phyloP scores from a whole-genome alignment of 2,888 invertebrate species.

The Erannis defoliaria region DNA sequence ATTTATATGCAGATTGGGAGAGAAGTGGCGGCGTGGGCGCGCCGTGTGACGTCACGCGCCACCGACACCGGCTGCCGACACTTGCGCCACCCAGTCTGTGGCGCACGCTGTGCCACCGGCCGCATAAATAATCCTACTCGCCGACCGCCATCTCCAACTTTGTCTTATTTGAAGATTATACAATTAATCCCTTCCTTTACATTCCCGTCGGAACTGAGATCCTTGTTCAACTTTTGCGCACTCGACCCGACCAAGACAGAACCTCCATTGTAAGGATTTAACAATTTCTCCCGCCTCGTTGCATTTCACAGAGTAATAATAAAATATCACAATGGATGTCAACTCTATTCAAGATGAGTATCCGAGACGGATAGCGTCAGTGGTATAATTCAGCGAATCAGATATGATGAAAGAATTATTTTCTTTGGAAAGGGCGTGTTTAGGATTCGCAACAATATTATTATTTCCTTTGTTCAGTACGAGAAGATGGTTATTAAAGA shows the following conservation, averaged over 20 bases:
- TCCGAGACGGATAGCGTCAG: conserved; percentile 78
- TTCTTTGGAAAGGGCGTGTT: conserved; percentile 61
- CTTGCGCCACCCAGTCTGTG: conserved; percentile 48
- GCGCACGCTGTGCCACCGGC: conserved; percentile 45
- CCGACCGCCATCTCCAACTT: conserved; percentile 66
- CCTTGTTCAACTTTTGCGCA: conserved; percentile 80
- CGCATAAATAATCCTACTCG: conserved; percentile 68
- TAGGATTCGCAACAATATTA: conserved; percentile 61
- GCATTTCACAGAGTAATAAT: conserved; percentile 82
- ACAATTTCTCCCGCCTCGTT: conserved; percentile 82
- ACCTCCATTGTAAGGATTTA: conserved; percentile 80
- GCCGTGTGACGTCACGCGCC: conserved; percentile 64
- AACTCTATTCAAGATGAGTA: conserved; percentile 83
- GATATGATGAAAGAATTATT: conserved; percentile 71
- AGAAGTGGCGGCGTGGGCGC: conserved; percentile 67
- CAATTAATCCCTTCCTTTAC: conserved; percentile 72
- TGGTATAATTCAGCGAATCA: conserved; percentile 78
- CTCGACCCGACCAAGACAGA: conserved; percentile 80
- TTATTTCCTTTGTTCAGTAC: conserved; percentile 51
- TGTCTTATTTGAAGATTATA: conserved; percentile 72
- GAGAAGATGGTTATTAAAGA: conserved; percentile 48
- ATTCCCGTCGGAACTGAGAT: conserved; percentile 71
- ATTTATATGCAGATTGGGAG: conserved; percentile 86
- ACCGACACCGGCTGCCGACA: conserved; percentile 38
- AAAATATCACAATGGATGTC: conserved; percentile 85